Base-by-base conservation (phyloP, 2,113 vertebrate genomes). In the Megaceryle maxima region DNA sequence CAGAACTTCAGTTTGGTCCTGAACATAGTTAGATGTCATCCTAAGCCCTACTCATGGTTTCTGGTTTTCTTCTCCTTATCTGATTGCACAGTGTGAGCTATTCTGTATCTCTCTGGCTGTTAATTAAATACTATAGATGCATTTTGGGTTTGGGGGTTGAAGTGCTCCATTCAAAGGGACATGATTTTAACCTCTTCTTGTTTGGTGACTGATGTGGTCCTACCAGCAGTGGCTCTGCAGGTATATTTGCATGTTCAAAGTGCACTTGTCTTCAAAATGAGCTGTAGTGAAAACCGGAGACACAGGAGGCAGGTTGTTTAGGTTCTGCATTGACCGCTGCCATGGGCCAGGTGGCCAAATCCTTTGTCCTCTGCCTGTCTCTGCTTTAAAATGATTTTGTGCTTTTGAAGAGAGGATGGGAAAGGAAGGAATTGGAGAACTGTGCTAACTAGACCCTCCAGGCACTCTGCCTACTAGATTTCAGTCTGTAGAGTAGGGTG, bases 221-320 rank as follows among this genome's bases (percentile, higher is more conserved):
- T 59, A 2, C 44, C 29, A 63, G 12, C 5, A 39, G n/a, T 48
- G 33, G 19, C 56, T 50, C 44, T 75, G 37, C 13, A 50, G 63
- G 5, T 44, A 0, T 35, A 28, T 56, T 69, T 74, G 22, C 8
- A 2, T 33, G 33, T 77, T 60, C 28, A 15, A 18, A 31, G 55
- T 13, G 5, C 35, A 8, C 33, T 81, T 75, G 19, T 43, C 50
- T 69, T 87, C 35, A 79, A n/a, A 75, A 56, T 46, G 66, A 82
- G 39, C 53, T 37, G 9, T 55, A 9, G 26, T 55, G 68, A 50
- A 44, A 85, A n/a, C 3, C 43, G 35, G 43, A 64, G 9, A 25
- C 53, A n/a, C 39, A 17, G 31, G 46, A 44, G 28, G 37, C 15
- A 21, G 29, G 20, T 11, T 0, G 0, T 13, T 80, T 26, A n/a